phyloP scores from a whole-genome alignment of 2,888 invertebrate species.

The Salticus scenicus region DNA sequence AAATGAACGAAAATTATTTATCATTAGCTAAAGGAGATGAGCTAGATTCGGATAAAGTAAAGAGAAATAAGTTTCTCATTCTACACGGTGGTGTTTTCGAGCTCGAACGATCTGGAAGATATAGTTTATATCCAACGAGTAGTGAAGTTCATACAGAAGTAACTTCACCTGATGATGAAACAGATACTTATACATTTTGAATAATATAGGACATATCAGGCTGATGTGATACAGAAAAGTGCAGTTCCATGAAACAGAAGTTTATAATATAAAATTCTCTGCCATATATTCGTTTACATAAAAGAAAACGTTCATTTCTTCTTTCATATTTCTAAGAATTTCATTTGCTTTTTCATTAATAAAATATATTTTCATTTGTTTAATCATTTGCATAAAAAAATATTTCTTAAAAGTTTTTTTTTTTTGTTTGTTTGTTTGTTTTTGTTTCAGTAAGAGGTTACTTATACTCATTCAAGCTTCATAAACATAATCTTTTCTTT shows the following conservation, averaged over 20 bases:
- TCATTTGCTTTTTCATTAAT: not conserved
- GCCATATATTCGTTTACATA: not conserved
- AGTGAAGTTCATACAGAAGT: slow-evolving; percentile 11
- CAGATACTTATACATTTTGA: not conserved
- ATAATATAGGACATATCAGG: too few relatives aligned
- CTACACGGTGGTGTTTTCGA: slow-evolving; percentile 71
- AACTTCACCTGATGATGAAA: slow-evolving; percentile 9
- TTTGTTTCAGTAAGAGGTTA: too few relatives aligned
- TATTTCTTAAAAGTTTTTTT: too few relatives aligned
- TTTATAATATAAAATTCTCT: not conserved
- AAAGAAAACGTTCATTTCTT: not conserved
- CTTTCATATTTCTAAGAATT: not conserved
- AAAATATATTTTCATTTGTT: not conserved
- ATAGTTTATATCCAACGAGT: slow-evolving; percentile 19
- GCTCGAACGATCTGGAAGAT: slow-evolving; percentile 36
- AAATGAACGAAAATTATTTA: slow-evolving; percentile 61
- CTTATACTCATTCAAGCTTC: too few relatives aligned
- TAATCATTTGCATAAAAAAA: not conserved
- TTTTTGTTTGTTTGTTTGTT: too few relatives aligned
- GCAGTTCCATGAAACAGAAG: too few relatives aligned
- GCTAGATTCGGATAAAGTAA: slow-evolving; percentile 66
- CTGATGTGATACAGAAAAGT: too few relatives aligned
- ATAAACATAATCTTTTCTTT: too few relatives aligned
- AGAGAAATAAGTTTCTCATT: slow-evolving; percentile 66
- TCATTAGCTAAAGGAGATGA: slow-evolving; percentile 67